These are phyloP conservation scores for Clarias fuscus DNA, from an alignment of 2,797 vertebrate species.

Conservation along the genomic window DNA sequence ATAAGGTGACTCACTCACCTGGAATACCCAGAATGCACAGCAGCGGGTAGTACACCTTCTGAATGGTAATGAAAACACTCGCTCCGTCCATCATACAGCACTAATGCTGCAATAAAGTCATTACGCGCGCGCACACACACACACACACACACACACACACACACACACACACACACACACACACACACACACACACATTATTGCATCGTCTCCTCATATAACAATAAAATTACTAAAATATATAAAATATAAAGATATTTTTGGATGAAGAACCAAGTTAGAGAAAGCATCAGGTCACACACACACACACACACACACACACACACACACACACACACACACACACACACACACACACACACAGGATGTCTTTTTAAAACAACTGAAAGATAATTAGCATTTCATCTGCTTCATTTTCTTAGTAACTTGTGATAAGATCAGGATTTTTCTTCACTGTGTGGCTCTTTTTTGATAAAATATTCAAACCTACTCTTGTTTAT, in stretches of 20 bases:
- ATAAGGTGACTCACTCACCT: constrained; percentile 63
- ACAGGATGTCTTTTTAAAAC: not conserved
- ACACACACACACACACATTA: constrained; percentile 11
- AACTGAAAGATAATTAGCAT: not conserved
- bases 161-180: constrained; percentile 11
- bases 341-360: not conserved
- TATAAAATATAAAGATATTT: not conserved
- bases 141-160: constrained; percentile 18
- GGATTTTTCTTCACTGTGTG: not conserved
- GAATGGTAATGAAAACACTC: constrained; percentile 65
- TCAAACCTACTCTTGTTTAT: not conserved
- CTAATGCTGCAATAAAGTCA: constrained; percentile 43
- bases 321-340: not conserved
- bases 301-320: not conserved
- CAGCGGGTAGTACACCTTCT: constrained; percentile 78
- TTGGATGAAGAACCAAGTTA: not conserved
- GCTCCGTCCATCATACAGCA: constrained; percentile 65
- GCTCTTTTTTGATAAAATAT: not conserved
- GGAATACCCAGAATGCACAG: constrained; percentile 77
- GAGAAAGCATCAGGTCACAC: not conserved
- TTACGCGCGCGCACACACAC: not conserved
- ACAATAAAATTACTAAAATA: not conserved
- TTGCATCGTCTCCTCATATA: not conserved
- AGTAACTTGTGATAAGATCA: not conserved
- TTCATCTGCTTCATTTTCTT: not conserved